Conservation (phyloP, 2,797 vertebrate genomes). For the Acrocephalus scirpaceus region DNA sequence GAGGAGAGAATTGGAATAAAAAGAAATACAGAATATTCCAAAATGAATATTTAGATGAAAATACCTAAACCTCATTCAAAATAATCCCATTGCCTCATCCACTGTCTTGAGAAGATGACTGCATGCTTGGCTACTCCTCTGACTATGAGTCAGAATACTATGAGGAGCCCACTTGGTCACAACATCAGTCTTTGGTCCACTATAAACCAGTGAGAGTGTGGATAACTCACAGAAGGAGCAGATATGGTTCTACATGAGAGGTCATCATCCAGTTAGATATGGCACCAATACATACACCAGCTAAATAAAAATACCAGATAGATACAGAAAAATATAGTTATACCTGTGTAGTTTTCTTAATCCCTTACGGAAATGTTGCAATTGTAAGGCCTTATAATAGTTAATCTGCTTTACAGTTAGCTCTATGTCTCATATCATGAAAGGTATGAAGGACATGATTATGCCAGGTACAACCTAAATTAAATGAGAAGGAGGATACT, state of each 20-base stretch:
- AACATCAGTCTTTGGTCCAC: not conserved
- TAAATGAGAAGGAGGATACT: not conserved
- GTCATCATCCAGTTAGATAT: not conserved
- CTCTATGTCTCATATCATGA: not conserved
- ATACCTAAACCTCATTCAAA: not conserved
- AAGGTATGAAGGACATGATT: not conserved
- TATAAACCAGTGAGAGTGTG: not conserved
- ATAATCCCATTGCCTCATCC: not conserved
- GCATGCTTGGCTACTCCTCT: not conserved
- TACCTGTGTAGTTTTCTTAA: not conserved
- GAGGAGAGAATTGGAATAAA: not conserved
- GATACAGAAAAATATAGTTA: not conserved
- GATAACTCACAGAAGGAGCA: not conserved
- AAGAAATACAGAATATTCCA: not conserved
- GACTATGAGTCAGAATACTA: not conserved
- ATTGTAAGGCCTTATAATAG: not conserved
- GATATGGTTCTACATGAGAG: not conserved
- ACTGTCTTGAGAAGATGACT: not conserved
- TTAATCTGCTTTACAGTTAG: not conserved
- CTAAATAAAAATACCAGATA: not conserved
- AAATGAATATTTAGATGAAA: not conserved
- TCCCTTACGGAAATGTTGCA: not conserved
- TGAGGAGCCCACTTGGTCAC: not conserved
- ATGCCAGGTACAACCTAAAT: not conserved
- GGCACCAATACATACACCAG: not conserved